Evolutionary conservation across 2,888 invertebrate genomes (phyloP).

Genomic region (Latrodectus elegans): DNA sequence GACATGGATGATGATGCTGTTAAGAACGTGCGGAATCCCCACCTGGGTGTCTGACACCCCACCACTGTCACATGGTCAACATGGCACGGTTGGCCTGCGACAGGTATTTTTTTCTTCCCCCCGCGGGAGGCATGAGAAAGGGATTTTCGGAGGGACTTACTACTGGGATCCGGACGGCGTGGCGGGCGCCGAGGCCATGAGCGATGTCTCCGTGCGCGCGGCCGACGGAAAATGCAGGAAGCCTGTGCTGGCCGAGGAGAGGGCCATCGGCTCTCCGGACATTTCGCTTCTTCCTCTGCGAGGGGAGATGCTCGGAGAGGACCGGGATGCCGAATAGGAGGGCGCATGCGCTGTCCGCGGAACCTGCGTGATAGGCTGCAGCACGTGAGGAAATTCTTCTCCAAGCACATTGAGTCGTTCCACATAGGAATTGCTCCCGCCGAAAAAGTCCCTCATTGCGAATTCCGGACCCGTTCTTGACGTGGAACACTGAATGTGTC

Average conservation of each 20-base stretch:
- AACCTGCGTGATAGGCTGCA: background rate
- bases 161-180: constrained; percentile 47
- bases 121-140: background rate
- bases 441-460: too few relatives aligned
- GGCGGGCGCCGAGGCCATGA: constrained; percentile 51
- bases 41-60: background rate
- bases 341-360: constrained; percentile 20
- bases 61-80: background rate
- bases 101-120: too few relatives aligned
- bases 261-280: constrained; percentile 24
- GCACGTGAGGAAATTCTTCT: background rate
- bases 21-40: background rate
- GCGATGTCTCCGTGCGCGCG: constrained; percentile 5
- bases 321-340: constrained; percentile 28
- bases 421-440: too few relatives aligned
- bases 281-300: constrained; percentile 14
- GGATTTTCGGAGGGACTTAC: constrained; percentile 25
- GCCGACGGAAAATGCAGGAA: constrained; percentile 37
- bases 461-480: too few relatives aligned
- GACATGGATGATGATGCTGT: too few relatives aligned
- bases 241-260: constrained; percentile 56
- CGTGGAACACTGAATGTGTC: too few relatives aligned
- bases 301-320: constrained; percentile 32
- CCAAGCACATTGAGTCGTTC: too few relatives aligned
- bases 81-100: background rate